Conservation (phyloP, 2,797 vertebrate species). For the Muscicapa striata region DNA sequence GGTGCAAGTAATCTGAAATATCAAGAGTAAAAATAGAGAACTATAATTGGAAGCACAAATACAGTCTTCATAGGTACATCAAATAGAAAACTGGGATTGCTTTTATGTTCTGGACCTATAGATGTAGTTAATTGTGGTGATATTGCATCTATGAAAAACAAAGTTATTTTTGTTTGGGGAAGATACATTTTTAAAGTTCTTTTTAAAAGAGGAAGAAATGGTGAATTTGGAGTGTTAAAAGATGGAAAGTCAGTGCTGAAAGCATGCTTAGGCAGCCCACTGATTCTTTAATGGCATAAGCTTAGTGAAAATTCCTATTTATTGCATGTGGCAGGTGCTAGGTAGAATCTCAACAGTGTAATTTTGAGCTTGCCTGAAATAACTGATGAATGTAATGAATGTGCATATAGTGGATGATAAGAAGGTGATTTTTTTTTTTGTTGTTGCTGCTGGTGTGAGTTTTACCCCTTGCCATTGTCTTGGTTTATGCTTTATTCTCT, state of each 20-base stretch:
- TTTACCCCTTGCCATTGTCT: not conserved
- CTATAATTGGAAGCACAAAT: not conserved
- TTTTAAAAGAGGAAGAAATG: not conserved
- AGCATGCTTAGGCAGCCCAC: not conserved
- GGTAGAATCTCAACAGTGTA: not conserved
- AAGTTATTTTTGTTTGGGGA: not conserved
- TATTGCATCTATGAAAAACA: not conserved
- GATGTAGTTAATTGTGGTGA: not conserved
- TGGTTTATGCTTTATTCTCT: not conserved
- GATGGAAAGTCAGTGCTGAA: not conserved
- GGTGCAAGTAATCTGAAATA: not conserved
- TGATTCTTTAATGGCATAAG: not conserved
- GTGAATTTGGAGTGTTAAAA: not conserved
- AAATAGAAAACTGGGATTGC: not conserved
- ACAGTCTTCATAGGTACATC: not conserved
- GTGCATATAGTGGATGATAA: not conserved
- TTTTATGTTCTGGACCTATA: not conserved
- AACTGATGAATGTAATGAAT: not conserved
- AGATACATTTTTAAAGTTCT: not conserved
- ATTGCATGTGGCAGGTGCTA: not conserved
- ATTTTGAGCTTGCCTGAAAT: slow-evolving; percentile 10
- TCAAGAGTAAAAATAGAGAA: not conserved
- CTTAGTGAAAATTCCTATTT: not conserved
- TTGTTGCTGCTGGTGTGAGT: not conserved
- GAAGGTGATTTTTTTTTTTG: not conserved